These are phyloP conservation scores for Mycetomoellerius zeteki DNA, from an alignment of 1,140 invertebrate genomes.

Conservation along the genomic window DNA sequence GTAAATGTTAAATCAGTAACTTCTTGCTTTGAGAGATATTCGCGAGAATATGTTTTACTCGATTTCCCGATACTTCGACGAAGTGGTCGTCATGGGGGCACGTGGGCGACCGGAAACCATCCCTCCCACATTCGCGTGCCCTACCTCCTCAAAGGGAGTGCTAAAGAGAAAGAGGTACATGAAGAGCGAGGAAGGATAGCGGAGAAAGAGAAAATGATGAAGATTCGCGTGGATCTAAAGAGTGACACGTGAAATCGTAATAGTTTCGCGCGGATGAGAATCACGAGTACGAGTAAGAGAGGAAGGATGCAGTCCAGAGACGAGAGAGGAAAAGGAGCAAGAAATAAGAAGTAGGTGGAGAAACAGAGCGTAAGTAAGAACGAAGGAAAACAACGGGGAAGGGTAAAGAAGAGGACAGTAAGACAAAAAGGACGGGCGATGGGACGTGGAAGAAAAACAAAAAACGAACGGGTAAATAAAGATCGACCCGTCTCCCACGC, in stretches of 20 bases:
- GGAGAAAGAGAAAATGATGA: not conserved
- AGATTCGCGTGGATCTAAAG: slow-evolving; percentile 46
- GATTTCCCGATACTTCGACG: slow-evolving; percentile 77
- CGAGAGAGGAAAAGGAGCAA: not conserved
- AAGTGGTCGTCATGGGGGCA: slow-evolving; percentile 78
- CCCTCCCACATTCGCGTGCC: slow-evolving; percentile 82
- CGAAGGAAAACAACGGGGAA: slow-evolving; percentile 39
- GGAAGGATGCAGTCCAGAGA: not conserved
- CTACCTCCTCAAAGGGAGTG: slow-evolving; percentile 77
- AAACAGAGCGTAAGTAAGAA: not conserved
- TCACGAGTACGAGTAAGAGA: slow-evolving; percentile 11
- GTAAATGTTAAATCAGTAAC: slow-evolving; percentile 5
- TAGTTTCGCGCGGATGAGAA: slow-evolving; percentile 61
- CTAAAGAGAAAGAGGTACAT: slow-evolving; percentile 65
- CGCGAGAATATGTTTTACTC: slow-evolving; percentile 70
- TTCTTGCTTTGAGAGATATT: slow-evolving; percentile 63
- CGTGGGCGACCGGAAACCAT: slow-evolving; percentile 85
- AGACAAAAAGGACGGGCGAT: slow-evolving; percentile 36
- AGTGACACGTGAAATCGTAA: slow-evolving; percentile 61
- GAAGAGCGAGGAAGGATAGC: not conserved
- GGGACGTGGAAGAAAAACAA: slow-evolving; percentile 67
- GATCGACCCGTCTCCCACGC: slow-evolving; percentile 81
- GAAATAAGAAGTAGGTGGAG: not conserved
- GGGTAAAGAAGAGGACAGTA: slow-evolving; percentile 17
- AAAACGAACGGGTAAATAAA: slow-evolving; percentile 81